Evolutionary conservation across 2,113 vertebrate species (phyloP), one percentile per base, ranked within the genome.

Genomic region (Talpa occidentalis): DNA sequence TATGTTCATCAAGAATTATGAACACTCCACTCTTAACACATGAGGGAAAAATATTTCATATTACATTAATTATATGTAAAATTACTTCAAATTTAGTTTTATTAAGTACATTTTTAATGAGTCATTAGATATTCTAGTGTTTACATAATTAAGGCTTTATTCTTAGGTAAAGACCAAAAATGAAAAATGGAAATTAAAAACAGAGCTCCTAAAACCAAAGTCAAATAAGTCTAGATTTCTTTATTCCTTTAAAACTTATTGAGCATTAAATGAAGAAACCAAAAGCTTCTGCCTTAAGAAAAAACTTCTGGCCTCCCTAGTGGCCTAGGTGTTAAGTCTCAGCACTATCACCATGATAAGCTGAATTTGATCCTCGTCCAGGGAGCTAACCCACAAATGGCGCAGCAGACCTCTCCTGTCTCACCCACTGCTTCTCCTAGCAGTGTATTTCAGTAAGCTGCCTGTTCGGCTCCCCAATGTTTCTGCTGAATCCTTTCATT

Each of bases 1-100:
- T 89, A 24, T 59, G 19, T 90, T 74, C 37, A 8, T 62, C 14
- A 80, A 93, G 47, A 96, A 85, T 74, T 77, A 72, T 22, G 78
- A 87, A 87, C 47, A 90, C 4, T 60, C 24, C 7, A 72, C 30
- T 66, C 10, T 14, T 14, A 30, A 35, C 24, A 28, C 8, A 92
- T 26, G 70, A 70, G 16, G 84, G 6, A 90, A 19, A 22, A 62
- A 10, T 59, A 56, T 54, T 89, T 90, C 12, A 62, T 62, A 52
- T 60, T 44, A 77, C 7, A 73, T 81, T 66, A 3, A 30, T 1
- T 26, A 6, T 69, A 60, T 22, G 10, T 56, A 47, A 88, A 82
- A 42, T 40, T 52, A 83, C 83, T 44, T 76, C 35, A 88, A 28
- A 30, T 74, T 85, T 44, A 10, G 56, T 80, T 89, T 80, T 64